Conservation (phyloP, 2,888 invertebrate genomes). For the Drosophila ezoana region DNA sequence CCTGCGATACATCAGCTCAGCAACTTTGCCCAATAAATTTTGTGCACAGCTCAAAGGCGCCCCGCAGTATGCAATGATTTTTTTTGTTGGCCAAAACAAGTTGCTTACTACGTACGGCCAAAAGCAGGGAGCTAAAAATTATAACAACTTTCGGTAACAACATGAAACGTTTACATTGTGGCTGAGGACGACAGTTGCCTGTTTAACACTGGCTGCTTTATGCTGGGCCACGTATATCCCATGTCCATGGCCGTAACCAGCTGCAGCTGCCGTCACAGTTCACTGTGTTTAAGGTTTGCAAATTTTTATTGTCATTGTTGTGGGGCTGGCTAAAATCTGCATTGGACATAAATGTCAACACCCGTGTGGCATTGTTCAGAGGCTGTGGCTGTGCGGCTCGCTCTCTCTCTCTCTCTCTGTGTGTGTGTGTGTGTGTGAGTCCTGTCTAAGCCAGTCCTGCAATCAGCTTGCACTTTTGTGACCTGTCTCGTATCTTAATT, state of each 20-base stretch:
- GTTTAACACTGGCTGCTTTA: constrained; percentile 56
- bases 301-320: constrained; percentile 71
- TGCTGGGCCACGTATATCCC: constrained; percentile 19
- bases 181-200: constrained; percentile 52
- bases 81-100: constrained; percentile 54
- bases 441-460: constrained; percentile 73
- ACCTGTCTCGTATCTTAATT: constrained; percentile 71
- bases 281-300: constrained; percentile 42
- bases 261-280: constrained; percentile 39
- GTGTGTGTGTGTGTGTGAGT: not conserved
- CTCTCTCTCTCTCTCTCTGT: not conserved
- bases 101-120: constrained; percentile 57
- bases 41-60: constrained; percentile 71
- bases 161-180: constrained; percentile 79
- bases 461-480: constrained; percentile 76
- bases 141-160: constrained; percentile 79
- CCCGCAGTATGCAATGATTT: constrained; percentile 75
- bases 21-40: constrained; percentile 81
- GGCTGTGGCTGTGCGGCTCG: constrained; percentile 24
- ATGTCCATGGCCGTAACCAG: constrained; percentile 1
- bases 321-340: constrained; percentile 72
- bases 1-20: constrained; percentile 75
- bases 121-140: constrained; percentile 69
- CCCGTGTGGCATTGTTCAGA: constrained; percentile 59
- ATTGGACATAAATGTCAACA: constrained; percentile 81